Percentiles rank a stretch among this genome's conserved stretches.
phyloP scores from a whole-genome alignment of 2,888 invertebrate genomes.

The Nemotelus pantherinus region DNA sequence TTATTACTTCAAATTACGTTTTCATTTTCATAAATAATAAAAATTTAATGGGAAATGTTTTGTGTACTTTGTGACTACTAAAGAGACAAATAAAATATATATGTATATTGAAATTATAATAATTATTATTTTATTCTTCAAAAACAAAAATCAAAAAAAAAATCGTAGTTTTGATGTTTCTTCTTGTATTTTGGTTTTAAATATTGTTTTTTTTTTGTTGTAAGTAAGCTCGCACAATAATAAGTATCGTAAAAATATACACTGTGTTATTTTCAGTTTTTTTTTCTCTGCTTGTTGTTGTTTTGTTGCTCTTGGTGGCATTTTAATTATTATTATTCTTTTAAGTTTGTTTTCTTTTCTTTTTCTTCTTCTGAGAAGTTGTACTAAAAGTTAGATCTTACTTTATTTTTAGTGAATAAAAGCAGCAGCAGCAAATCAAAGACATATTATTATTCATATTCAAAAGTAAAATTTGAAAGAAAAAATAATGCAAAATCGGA shows the following conservation, averaged over 20 bases:
- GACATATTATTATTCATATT: too few relatives aligned
- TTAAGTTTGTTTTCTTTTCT: too few relatives aligned
- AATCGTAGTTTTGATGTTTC: not conserved
- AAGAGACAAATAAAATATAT: not conserved
- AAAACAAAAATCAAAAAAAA: not conserved
- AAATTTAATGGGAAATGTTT: not conserved
- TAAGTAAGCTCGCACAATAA: conserved; percentile 43
- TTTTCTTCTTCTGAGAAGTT: too few relatives aligned
- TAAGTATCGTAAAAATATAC: conserved; percentile 33
- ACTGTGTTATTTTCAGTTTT: not conserved
- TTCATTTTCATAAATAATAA: too few relatives aligned
- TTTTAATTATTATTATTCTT: too few relatives aligned
- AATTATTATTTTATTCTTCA: not conserved
- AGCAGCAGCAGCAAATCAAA: too few relatives aligned
- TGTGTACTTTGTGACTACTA: not conserved
- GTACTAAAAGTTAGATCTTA: too few relatives aligned
- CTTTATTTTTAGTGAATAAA: too few relatives aligned
- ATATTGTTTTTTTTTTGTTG: conserved; percentile 25
- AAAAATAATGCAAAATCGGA: too few relatives aligned
- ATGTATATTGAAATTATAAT: not conserved
- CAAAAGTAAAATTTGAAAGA: too few relatives aligned
- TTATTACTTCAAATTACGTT: too few relatives aligned
- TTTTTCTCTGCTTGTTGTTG: not conserved
- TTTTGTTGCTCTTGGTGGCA: not conserved
- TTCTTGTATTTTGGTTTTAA: conserved; percentile 17